Conservation (phyloP, 2,797 vertebrate species). For the Scomberomorus guttatus region DNA sequence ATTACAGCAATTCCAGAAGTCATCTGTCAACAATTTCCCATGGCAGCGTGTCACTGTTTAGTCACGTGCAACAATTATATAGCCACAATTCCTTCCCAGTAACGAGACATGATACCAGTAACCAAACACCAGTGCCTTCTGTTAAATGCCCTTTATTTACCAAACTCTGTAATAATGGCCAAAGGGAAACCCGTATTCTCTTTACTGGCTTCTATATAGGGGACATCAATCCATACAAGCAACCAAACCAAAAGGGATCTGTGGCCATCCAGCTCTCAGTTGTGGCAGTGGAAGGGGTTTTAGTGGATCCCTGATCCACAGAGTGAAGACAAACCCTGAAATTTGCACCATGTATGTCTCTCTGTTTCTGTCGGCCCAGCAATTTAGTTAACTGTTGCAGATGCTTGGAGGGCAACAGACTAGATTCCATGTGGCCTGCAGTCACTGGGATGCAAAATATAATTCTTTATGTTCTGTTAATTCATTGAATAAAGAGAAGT, state of each 20-base stretch:
- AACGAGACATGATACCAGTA: conserved; percentile 41
- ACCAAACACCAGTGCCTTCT: conserved; percentile 41
- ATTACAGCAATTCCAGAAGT: conserved; percentile 10
- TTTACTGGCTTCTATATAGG: conserved; percentile 61
- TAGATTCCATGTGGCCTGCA: conserved; percentile 43
- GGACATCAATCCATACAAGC: conserved; percentile 54
- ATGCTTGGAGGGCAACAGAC: conserved; percentile 52
- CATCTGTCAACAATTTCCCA: conserved; percentile 31
- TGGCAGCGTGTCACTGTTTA: conserved; percentile 24
- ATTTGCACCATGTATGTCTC: conserved; percentile 64
- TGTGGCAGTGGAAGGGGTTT: conserved; percentile 66
- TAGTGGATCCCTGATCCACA: conserved; percentile 48
- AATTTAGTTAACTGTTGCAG: conserved; percentile 65
- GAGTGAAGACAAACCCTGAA: conserved; percentile 65
- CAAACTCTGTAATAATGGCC: conserved; percentile 64
- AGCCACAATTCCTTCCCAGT: conserved; percentile 36
- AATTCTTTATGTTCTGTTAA: conserved; percentile 38
- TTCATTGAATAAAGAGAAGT: conserved; percentile 20
- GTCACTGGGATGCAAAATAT: conserved; percentile 5
- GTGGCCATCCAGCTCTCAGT: conserved; percentile 60
- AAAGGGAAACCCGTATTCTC: conserved; percentile 46
- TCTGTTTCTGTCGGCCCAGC: conserved; percentile 66
- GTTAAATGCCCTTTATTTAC: conserved; percentile 45
- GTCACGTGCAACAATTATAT: conserved; percentile 30
- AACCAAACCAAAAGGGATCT: conserved; percentile 62